Evolutionary conservation across 1,140 invertebrate genomes (phyloP).

Genomic region (Acromyrmex heyeri): DNA sequence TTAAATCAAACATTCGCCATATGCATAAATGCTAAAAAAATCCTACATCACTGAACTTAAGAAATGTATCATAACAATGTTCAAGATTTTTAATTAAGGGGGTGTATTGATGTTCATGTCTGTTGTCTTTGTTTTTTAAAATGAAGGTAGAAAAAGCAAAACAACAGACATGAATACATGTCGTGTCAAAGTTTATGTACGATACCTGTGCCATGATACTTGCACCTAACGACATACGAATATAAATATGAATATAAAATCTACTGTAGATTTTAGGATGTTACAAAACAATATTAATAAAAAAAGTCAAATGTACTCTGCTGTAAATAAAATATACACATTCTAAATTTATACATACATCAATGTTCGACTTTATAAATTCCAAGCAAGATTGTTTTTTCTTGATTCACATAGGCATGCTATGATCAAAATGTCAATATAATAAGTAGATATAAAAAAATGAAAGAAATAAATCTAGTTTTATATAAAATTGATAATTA

Average conservation of each 20-base stretch:
- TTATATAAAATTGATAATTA: background rate
- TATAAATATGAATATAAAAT: background rate
- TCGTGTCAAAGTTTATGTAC: too few relatives aligned
- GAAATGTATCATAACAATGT: background rate
- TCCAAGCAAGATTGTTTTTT: background rate
- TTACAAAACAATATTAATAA: constrained; percentile 4
- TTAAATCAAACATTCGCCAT: background rate
- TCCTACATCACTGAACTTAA: background rate
- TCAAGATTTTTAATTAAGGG: too few relatives aligned
- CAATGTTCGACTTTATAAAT: background rate
- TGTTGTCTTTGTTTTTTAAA: too few relatives aligned
- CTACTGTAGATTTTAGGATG: background rate
- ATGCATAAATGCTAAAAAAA: background rate
- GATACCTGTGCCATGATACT: background rate
- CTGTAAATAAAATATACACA: background rate
- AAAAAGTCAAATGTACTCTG: background rate
- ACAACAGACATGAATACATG: too few relatives aligned
- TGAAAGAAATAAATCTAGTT: background rate
- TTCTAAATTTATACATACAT: background rate
- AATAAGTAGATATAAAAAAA: background rate
- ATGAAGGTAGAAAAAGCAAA: too few relatives aligned
- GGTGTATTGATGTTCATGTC: too few relatives aligned
- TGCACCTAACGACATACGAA: background rate
- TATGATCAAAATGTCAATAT: background rate
- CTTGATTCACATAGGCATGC: background rate